phyloP scores from a whole-genome alignment of 2,888 invertebrate species.

The Lepidochrysops patricia region DNA sequence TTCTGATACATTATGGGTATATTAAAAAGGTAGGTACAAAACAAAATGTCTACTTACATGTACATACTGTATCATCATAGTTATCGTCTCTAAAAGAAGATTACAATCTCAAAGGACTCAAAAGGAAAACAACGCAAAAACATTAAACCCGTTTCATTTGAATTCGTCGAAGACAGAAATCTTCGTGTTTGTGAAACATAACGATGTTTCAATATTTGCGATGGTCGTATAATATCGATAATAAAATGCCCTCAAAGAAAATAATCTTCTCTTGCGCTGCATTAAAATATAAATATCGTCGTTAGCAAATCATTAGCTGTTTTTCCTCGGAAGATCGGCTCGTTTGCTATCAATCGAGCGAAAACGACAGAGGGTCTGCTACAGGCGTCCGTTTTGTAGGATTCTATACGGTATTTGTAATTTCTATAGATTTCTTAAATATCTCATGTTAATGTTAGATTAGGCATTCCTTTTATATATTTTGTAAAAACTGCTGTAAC shows the following conservation, averaged over 20 bases:
- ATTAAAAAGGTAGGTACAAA: too few relatives aligned
- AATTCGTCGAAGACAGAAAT: background rate
- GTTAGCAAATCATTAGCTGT: slow-evolving; percentile 73
- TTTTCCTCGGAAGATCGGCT: slow-evolving; percentile 49
- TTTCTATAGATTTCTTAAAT: too few relatives aligned
- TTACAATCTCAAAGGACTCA: background rate
- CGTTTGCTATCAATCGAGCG: slow-evolving; percentile 55
- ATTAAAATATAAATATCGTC: slow-evolving; percentile 72
- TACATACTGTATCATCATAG: too few relatives aligned
- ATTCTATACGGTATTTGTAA: too few relatives aligned
- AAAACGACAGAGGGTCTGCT: slow-evolving; percentile 23
- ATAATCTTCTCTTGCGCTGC: slow-evolving; percentile 60
- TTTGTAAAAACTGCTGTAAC: too few relatives aligned
- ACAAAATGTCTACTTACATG: too few relatives aligned
- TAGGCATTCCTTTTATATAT: too few relatives aligned
- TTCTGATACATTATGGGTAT: too few relatives aligned
- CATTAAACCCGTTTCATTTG: background rate
- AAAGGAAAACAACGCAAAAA: background rate
- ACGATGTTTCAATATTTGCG: slow-evolving; percentile 7
- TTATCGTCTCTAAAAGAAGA: background rate
- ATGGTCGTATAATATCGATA: slow-evolving; percentile 30
- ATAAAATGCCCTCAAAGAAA: slow-evolving; percentile 55
- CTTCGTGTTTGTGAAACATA: background rate
- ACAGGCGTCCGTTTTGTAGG: background rate
- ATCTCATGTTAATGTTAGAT: too few relatives aligned